Conservation (phyloP, 2,113 vertebrate genomes). For the Phaethornis superciliosus region DNA sequence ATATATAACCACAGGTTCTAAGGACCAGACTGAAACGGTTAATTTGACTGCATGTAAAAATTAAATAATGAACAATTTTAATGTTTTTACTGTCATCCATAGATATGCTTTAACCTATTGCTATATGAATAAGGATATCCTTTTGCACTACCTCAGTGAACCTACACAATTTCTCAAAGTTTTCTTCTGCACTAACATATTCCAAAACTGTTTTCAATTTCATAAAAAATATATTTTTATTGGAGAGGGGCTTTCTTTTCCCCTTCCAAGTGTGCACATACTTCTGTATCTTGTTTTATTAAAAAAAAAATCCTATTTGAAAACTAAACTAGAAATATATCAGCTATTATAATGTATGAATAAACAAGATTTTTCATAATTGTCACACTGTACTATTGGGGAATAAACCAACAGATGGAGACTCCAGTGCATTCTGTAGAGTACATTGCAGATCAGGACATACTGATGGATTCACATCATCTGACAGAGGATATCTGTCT, state of each 20-base stretch:
- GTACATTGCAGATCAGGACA: neutral
- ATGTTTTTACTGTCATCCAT: neutral
- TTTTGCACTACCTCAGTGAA: neutral
- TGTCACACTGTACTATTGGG: neutral
- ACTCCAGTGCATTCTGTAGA: neutral
- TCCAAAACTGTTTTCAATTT: neutral
- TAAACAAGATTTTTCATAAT: neutral
- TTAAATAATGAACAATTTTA: neutral
- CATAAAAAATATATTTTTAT: neutral
- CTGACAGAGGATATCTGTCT: neutral
- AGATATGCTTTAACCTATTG: neutral
- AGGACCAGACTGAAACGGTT: neutral
- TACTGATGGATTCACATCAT: neutral
- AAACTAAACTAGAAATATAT: neutral
- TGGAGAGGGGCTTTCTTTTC: neutral
- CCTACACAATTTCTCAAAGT: neutral
- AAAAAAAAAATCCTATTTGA: neutral
- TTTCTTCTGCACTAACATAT: neutral
- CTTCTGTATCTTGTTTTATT: neutral
- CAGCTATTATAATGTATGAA: neutral
- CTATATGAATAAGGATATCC: neutral
- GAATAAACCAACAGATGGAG: slow-evolving; percentile 10
- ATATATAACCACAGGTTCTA: neutral
- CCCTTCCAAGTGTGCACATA: neutral
- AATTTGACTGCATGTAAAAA: neutral